Base-by-base conservation (phyloP, 2,888 invertebrate species). In the Pterobdella sp. region DNA sequence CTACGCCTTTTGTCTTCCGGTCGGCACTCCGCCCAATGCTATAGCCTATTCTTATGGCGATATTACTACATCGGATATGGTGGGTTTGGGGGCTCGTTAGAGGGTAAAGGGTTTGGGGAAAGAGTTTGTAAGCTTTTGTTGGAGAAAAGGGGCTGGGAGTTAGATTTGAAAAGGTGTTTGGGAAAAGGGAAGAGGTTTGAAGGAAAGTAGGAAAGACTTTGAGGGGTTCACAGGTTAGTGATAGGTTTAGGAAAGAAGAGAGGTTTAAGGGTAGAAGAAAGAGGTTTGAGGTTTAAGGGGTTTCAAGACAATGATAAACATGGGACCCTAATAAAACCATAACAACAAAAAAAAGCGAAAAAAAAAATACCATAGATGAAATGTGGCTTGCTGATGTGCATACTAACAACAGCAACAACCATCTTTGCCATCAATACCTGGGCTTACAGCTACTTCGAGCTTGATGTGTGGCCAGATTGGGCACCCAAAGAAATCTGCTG, bases 401-500 rank as follows among this genome's bases (percentile, higher is more conserved):
- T 80, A 2, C 63, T 79, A 14, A 79, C 80, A 49, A 75, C 79
- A 4, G 7, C 72, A 0, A 75, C 78, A 10, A 74, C 80, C 18
- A 76, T 75, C n/a, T 56, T 80, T 1, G 79, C 78, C 63, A 78
- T 80, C 65, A 79, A 79, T 74, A 80, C 79, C 0, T 80, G 78
- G 77, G 79, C 79, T 14, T 73, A 73, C n/a, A 73, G 76, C 29
- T 77, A 76, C 73, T 81, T 78, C 72, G 69, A 77, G 63, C 75
- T 81, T n/a, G 78, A 75, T 29, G 72, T 67, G 26, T 74, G 78
- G 49, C 80, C 80, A 2, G 72, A 74, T 3, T 80, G 79, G 80
- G 78, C 78, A 18, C 52, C 52, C n/a, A n/a, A n/a, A n/a, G n/a
- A n/a, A n/a, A n/a, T n/a, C n/a, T 3, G 60, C n/a, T 56, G n/a